Conservation (phyloP, 2,888 invertebrate genomes). For the Hermodice carunculata region DNA sequence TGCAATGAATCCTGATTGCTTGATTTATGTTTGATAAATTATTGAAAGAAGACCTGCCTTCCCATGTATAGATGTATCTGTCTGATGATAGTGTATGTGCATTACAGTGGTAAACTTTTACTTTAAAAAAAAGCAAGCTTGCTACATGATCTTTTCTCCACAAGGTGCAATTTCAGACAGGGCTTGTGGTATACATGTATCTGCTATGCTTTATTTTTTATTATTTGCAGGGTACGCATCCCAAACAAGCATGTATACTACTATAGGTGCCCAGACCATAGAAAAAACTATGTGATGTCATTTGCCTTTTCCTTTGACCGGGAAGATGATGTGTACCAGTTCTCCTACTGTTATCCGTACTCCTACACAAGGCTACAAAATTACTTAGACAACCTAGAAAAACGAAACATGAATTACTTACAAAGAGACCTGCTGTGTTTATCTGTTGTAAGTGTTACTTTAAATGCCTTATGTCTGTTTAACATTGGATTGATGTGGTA, state of each 20-base stretch:
- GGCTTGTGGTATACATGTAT: no score
- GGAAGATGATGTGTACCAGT: constrained; percentile 95
- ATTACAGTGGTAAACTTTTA: no score
- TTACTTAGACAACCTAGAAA: constrained; percentile 83
- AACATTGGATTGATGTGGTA: background rate
- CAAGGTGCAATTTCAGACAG: no score
- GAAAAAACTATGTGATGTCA: constrained; percentile 90
- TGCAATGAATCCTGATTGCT: no score
- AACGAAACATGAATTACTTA: constrained; percentile 74
- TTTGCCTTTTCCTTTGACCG: constrained; percentile 95
- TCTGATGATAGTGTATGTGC: no score
- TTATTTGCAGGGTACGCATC: constrained; percentile 62
- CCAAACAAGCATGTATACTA: constrained; percentile 87
- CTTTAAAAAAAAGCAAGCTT: no score
- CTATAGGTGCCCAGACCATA: constrained; percentile 88
- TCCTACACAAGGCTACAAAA: constrained; percentile 92
- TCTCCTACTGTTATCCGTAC: constrained; percentile 93
- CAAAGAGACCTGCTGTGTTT: constrained; percentile 76
- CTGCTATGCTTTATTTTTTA: background rate
- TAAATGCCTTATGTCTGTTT: background rate
- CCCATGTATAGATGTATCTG: no score
- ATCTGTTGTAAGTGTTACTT: constrained; percentile 61
- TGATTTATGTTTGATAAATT: no score
- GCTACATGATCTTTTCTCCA: no score
- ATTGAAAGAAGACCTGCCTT: no score